Conservation (phyloP, 2,888 invertebrate genomes). For the Zygothrica quintamaculata region DNA sequence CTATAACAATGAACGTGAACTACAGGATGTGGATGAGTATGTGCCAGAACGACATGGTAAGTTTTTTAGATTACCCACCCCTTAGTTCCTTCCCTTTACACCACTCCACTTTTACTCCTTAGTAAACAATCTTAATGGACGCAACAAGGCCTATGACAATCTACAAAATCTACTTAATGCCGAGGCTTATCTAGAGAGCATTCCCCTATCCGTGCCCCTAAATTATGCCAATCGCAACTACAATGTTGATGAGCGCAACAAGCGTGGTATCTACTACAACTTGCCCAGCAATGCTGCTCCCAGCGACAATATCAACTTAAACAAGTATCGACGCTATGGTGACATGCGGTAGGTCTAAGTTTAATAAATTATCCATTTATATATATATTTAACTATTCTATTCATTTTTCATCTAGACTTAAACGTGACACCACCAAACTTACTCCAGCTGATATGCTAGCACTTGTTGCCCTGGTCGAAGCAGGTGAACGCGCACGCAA, state of each 20-base stretch:
- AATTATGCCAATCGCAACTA: slow-evolving; percentile 82
- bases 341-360: slow-evolving; percentile 81
- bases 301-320: slow-evolving; percentile 64
- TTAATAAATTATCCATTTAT: background rate
- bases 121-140: slow-evolving; percentile 49
- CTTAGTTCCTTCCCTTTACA: background rate
- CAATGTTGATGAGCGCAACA: slow-evolving; percentile 81
- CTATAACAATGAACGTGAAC: slow-evolving; percentile 72
- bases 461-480: slow-evolving; percentile 83
- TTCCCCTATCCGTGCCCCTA: slow-evolving; percentile 81
- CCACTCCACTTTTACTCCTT: background rate
- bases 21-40: slow-evolving; percentile 83
- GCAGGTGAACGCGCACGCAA: slow-evolving; percentile 84
- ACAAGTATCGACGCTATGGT: slow-evolving; percentile 77
- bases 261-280: slow-evolving; percentile 78
- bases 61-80: slow-evolving; percentile 3
- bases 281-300: slow-evolving; percentile 42
- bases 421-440: slow-evolving; percentile 84
- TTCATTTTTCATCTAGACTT: slow-evolving; percentile 52
- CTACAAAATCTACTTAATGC: slow-evolving; percentile 83
- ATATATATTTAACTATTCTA: background rate
- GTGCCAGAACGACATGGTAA: slow-evolving; percentile 76
- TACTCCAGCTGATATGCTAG: slow-evolving; percentile 84
- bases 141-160: slow-evolving; percentile 84
- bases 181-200: slow-evolving; percentile 82